Evolutionary conservation across 2,113 vertebrate genomes (phyloP).

Genomic region (Nothoprocta pentlandii): DNA sequence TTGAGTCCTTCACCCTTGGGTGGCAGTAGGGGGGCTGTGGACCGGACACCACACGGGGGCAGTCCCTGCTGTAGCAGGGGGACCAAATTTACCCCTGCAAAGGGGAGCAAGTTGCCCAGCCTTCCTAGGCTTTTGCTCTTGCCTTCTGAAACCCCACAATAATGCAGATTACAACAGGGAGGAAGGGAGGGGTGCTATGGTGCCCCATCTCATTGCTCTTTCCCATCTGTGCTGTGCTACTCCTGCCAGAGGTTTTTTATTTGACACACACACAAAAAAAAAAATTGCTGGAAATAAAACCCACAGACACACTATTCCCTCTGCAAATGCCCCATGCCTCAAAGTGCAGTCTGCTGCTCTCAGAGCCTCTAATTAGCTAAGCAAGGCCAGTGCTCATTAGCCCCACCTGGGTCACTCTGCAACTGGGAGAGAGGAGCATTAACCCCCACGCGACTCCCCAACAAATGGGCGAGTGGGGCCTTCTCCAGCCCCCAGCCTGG

Average conservation of each 20-base stretch:
- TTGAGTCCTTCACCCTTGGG: no score
- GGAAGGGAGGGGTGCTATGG: background rate
- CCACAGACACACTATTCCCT: background rate
- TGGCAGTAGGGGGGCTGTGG: no score
- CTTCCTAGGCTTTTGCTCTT: background rate
- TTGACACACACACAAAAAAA: background rate
- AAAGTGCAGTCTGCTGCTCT: constrained; percentile 37
- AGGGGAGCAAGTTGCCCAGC: background rate
- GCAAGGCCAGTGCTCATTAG: constrained; percentile 43
- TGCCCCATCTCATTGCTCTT: background rate
- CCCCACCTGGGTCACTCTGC: constrained; percentile 55
- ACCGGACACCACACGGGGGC: background rate
- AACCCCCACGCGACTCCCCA: background rate
- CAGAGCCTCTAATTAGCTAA: constrained; percentile 30
- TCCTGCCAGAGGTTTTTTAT: constrained; percentile 27
- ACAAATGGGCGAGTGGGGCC: background rate
- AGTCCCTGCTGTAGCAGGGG: background rate
- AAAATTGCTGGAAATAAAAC: background rate
- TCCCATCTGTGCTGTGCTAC: constrained; percentile 8
- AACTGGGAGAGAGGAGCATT: background rate
- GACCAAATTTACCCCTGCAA: background rate
- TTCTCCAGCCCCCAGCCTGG: background rate
- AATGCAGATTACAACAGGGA: background rate
- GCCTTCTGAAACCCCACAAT: background rate
- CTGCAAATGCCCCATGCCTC: background rate